Base-by-base conservation (phyloP, 2,113 vertebrate genomes). In the Petromus typicus region DNA sequence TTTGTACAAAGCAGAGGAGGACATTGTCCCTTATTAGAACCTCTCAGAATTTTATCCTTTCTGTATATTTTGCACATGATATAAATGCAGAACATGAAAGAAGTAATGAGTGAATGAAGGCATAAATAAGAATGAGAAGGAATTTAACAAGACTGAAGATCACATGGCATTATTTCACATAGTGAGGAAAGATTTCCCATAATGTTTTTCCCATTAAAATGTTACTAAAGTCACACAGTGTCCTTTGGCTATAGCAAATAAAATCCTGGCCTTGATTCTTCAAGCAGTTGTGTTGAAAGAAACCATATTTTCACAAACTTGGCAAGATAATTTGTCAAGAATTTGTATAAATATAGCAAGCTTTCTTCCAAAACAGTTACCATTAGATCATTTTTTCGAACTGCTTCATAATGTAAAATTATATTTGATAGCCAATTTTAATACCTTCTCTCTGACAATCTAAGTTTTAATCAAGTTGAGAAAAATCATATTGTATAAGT, bases 201-300 rank as follows among this genome's bases (percentile, higher is more conserved):
- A 80, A 57, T n/a, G 4, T 82, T 76, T 89, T 20, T 3, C 43
- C 43, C 40, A 82, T 37, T 95, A 67, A 95, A 89, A 86, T 37
- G 17, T 30, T 67, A 79, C 7, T 56, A 56, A 93, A 51, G 30
- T 91, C 57, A 75, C 51, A 90, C 1, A 59, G 11, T 85, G n/a
- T 66, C n/a, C 32, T 94, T 85, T 51, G 37, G 48, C 3, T 4
- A 69, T 16, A 83, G 17, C 20, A 83, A 3, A 93, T 57, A 80
- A 85, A 94, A 59, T 91, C 22, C 22, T 94, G 61, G 25, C 13
- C n/a, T 93, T 56, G 30, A 87, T 78, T 92, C 93, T 80, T n/a
- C 4, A 80, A 86, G 54, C 34, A 48, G 16, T 73, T 43, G 66
- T 43, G 37, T 96, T 95, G 85, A 85, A 90, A 90, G 43, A 61